Percentiles rank a stretch among this genome's conserved stretches.
Evolutionary conservation across 2,797 vertebrate species (phyloP).

Genomic region (Chelonia mydas): DNA sequence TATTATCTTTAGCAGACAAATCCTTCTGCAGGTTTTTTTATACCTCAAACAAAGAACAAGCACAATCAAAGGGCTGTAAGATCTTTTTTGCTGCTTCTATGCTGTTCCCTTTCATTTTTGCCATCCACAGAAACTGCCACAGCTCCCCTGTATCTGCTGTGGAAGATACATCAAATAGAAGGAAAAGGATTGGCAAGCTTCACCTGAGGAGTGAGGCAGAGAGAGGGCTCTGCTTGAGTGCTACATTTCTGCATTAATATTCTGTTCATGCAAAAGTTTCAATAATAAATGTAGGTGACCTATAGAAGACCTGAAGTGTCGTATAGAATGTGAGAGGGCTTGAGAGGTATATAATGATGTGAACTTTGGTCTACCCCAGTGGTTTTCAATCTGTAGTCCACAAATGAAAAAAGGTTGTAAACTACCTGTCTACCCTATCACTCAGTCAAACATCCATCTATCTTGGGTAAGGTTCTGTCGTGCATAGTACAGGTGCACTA

Average conservation of each 20-base stretch:
- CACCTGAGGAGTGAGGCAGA: conserved; percentile 39
- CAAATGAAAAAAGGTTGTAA: neutral
- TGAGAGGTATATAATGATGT: rapidly evolving
- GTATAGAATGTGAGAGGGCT: neutral
- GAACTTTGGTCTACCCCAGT: neutral
- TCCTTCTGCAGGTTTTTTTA: conserved; percentile 63
- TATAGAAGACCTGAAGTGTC: conserved; percentile 20
- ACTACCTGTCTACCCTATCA: neutral
- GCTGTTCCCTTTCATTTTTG: conserved; percentile 74
- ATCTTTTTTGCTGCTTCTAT: conserved; percentile 32
- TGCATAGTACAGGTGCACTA: neutral
- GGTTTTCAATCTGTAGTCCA: neutral
- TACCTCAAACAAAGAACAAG: conserved; percentile 61
- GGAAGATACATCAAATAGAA: conserved; percentile 67
- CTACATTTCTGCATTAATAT: conserved; percentile 61
- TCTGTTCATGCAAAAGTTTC: conserved; percentile 31
- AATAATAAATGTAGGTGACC: conserved; percentile 54
- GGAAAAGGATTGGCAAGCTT: conserved; percentile 55
- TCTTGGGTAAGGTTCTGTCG: neutral
- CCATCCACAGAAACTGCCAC: conserved; percentile 61
- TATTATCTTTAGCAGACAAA: conserved; percentile 72
- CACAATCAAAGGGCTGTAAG: conserved; percentile 68
- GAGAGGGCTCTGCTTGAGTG: conserved; percentile 34
- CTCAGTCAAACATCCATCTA: neutral
- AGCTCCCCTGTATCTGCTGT: conserved; percentile 44